Evolutionary conservation across 2,797 vertebrate genomes (phyloP).

Genomic region (Sternotherus odoratus): DNA sequence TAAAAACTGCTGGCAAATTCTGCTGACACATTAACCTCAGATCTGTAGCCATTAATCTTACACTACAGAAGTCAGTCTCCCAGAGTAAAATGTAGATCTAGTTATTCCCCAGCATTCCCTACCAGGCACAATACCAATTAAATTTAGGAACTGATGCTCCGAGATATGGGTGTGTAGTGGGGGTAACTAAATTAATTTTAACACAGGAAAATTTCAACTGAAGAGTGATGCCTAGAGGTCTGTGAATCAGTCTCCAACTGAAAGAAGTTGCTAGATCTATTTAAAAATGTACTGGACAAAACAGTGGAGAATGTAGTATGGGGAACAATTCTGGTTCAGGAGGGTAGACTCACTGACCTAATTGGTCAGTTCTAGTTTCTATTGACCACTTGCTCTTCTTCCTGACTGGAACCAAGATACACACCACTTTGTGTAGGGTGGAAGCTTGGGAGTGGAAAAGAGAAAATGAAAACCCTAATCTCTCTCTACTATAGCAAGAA

Average conservation of each 20-base stretch:
- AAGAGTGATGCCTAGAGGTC: background rate
- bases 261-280: conserved; percentile 11
- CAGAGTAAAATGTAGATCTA: background rate
- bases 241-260: background rate
- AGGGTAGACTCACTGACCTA: fast-evolving
- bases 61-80: background rate
- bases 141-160: fast-evolving
- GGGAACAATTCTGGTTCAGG: background rate
- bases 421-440: background rate
- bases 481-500: conserved; percentile 13
- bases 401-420: background rate
- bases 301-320: background rate
- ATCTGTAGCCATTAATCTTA: background rate
- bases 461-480: background rate
- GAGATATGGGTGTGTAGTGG: background rate
- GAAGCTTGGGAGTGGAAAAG: background rate
- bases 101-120: background rate
- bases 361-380: background rate
- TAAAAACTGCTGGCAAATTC: background rate
- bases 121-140: background rate
- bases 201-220: background rate
- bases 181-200: background rate
- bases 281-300: background rate
- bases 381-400: background rate
- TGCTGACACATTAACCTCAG: background rate